Conservation (phyloP, 2,888 invertebrate species). For the Scaptomyza polygonia region DNA sequence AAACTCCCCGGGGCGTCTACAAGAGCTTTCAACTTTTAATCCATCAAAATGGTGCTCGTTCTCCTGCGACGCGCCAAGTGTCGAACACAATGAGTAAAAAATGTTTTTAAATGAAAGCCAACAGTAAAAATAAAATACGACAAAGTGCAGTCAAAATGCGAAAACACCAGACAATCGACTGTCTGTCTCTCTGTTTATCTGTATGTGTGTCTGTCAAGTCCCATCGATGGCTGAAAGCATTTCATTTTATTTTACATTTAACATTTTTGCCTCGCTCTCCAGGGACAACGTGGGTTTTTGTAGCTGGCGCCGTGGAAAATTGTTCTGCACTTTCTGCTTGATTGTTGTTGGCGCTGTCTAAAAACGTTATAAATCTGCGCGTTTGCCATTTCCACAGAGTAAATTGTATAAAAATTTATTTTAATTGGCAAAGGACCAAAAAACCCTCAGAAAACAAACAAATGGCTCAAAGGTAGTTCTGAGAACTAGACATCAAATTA, state of each 20-base stretch:
- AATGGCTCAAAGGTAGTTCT: slow-evolving; percentile 14
- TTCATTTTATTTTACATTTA: slow-evolving; percentile 61
- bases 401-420: slow-evolving; percentile 80
- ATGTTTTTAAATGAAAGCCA: slow-evolving; percentile 49
- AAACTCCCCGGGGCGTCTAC: slow-evolving; percentile 43
- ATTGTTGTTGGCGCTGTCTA: slow-evolving; percentile 24
- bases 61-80: slow-evolving; percentile 12
- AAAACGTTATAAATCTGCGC: slow-evolving; percentile 65
- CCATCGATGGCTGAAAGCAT: slow-evolving; percentile 60
- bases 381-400: slow-evolving; percentile 29
- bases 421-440: slow-evolving; percentile 70
- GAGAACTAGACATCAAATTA: slow-evolving; percentile 70
- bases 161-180: slow-evolving; percentile 35
- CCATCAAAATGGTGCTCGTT: slow-evolving; percentile 59
- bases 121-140: slow-evolving; percentile 21
- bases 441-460: slow-evolving; percentile 36
- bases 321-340: slow-evolving; percentile 11
- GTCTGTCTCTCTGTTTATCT: slow-evolving; percentile 31
- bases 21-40: slow-evolving; percentile 69
- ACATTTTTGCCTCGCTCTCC: slow-evolving; percentile 45
- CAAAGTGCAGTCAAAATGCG: slow-evolving; percentile 24
- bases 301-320: slow-evolving; percentile 27
- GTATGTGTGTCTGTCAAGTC: slow-evolving; percentile 34
- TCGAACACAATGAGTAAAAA: slow-evolving; percentile 46
- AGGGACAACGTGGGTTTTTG: slow-evolving; percentile 30